These are phyloP conservation scores for Heliopora coerulea DNA, from an alignment of 92 coral and sea anemone genomes.

Conservation along the genomic window DNA sequence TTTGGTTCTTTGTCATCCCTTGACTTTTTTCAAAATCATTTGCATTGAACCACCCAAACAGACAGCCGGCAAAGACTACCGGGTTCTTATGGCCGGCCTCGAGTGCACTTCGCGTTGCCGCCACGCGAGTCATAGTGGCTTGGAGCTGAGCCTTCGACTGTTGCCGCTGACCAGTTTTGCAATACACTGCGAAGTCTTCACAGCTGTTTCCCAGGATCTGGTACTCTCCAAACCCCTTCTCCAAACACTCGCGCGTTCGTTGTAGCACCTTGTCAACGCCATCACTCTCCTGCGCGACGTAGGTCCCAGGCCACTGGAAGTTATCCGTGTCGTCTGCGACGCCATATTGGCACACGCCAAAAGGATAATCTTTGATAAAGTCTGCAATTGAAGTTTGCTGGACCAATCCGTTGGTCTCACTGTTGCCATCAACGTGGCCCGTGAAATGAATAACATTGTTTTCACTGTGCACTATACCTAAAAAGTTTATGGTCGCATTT, in stretches of 20 bases:
- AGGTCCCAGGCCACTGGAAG: conserved; percentile 60
- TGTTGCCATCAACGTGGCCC: conserved; percentile 17
- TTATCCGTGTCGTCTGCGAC: conserved; percentile 16
- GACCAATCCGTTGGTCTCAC: conserved; percentile 26
- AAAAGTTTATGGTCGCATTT: too few species aligned
- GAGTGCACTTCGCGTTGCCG: conserved; percentile 81
- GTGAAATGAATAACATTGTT: conserved; percentile 17
- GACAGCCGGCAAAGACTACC: conserved; percentile 91
- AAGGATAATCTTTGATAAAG: conserved; percentile 7
- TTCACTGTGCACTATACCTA: conserved; percentile 21
- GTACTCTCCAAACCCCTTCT: conserved; percentile 87
- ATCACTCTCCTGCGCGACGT: conserved; percentile 68
- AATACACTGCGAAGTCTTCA: conserved; percentile 89
- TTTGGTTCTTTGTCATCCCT: neutral
- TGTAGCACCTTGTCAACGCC: conserved; percentile 56
- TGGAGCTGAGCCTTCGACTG: conserved; percentile 82
- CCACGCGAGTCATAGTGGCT: conserved; percentile 79
- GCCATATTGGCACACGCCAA: conserved; percentile 26
- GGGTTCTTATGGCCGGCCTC: conserved; percentile 85
- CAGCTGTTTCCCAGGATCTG: conserved; percentile 92
- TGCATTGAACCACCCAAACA: conserved; percentile 82
- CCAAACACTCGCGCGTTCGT: conserved; percentile 64
- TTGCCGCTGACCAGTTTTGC: conserved; percentile 89
- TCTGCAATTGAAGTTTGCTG: conserved; percentile 6
- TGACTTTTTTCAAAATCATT: conserved; percentile 55